Evolutionary conservation across 2,113 vertebrate species (phyloP).

Genomic region (Microtus richardsoni): DNA sequence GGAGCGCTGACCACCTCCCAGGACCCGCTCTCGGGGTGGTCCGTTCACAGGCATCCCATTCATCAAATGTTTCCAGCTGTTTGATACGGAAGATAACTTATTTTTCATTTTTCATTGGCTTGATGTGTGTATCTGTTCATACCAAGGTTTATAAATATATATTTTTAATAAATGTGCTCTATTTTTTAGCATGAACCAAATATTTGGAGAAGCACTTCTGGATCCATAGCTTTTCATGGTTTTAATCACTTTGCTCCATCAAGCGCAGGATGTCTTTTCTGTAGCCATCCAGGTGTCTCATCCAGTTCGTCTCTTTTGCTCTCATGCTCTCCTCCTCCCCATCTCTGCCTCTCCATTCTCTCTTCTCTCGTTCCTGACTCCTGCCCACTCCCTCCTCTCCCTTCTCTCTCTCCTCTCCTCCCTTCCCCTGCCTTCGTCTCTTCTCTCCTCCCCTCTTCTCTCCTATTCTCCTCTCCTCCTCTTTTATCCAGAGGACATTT

Average conservation of each 20-base stretch:
- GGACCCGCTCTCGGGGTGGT: slow-evolving; percentile 58
- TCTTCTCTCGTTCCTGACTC: background rate
- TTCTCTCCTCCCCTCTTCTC: background rate
- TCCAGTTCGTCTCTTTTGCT: background rate
- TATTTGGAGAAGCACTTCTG: slow-evolving; percentile 78
- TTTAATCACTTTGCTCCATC: slow-evolving; percentile 72
- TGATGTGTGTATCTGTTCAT: slow-evolving; percentile 86
- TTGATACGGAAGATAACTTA: slow-evolving; percentile 80
- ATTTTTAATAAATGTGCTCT: slow-evolving; percentile 93
- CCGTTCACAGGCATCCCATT: slow-evolving; percentile 58
- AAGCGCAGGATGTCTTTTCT: slow-evolving; percentile 64
- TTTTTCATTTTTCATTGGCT: slow-evolving; percentile 84
- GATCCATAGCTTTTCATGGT: slow-evolving; percentile 80
- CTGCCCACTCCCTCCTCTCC: too few species aligned
- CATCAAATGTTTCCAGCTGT: slow-evolving; percentile 79
- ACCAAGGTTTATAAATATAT: slow-evolving; percentile 90
- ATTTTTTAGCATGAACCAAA: slow-evolving; percentile 91
- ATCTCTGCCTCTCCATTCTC: accelerated
- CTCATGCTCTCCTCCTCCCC: background rate
- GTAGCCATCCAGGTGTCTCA: slow-evolving; percentile 29
- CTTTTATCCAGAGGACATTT: slow-evolving; percentile 10
- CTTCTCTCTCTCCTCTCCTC: background rate
- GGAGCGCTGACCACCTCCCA: background rate
- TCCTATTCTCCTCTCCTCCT: background rate
- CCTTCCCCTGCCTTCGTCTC: too few species aligned